Percentiles rank a stretch among this genome's conserved stretches.
phyloP scores from a whole-genome alignment of 2,113 vertebrate species.

The Ceyx margarethae region DNA sequence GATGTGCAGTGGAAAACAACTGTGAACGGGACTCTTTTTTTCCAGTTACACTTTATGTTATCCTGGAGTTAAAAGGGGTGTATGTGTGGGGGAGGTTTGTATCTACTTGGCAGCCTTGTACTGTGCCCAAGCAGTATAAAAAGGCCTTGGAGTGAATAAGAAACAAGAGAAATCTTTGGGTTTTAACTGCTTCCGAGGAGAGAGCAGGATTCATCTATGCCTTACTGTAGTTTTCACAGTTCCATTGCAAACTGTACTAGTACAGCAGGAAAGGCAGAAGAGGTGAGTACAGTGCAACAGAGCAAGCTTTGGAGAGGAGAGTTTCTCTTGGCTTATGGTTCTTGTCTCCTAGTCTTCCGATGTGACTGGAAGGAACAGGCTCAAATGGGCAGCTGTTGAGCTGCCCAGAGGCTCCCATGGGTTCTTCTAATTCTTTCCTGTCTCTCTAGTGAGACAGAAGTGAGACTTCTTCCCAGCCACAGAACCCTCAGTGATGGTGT shows the following conservation, averaged over 20 bases:
- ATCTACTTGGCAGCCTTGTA: constrained; percentile 27
- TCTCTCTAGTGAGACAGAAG: background rate
- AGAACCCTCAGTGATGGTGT: background rate
- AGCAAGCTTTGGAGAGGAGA: background rate
- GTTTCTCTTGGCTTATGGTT: background rate
- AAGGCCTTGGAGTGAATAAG: constrained; percentile 27
- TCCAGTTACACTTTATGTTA: background rate
- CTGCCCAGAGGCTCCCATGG: background rate
- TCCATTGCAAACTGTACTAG: background rate
- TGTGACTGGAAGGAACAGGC: background rate
- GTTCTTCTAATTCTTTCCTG: background rate
- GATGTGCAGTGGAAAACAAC: background rate
- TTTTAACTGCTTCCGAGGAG: constrained; percentile 30
- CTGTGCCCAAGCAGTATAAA: constrained; percentile 27
- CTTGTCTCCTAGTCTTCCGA: background rate
- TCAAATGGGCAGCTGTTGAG: background rate
- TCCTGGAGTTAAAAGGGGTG: background rate
- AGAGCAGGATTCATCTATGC: background rate
- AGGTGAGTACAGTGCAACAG: background rate
- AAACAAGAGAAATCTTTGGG: constrained; percentile 14
- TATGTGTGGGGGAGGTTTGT: background rate
- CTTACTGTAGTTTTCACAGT: constrained; percentile 1
- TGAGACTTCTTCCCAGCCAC: background rate
- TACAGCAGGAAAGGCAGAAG: background rate
- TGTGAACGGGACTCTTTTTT: background rate